Conservation (phyloP, 30 jellyfish, hydroid and myxozoan genomes). For the Pelagia noctiluca region DNA sequence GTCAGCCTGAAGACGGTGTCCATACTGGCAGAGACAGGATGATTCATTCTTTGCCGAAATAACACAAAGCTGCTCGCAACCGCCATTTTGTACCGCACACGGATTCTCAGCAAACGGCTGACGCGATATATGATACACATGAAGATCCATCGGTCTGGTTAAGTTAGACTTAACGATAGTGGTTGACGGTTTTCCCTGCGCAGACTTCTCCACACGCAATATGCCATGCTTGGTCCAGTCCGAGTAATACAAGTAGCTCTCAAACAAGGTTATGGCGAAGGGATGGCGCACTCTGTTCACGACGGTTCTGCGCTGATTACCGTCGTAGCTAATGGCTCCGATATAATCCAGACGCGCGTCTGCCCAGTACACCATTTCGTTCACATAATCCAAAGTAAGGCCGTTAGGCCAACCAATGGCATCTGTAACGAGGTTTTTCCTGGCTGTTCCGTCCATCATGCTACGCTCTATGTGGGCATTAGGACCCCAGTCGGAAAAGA, state of each 20-base stretch:
- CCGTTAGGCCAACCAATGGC: conserved; percentile 98
- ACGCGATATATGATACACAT: conserved; percentile 72
- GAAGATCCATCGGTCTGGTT: conserved; percentile 96
- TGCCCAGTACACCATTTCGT: conserved; percentile 82
- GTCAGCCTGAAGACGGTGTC: conserved; percentile 51
- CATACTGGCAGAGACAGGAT: conserved; percentile 80
- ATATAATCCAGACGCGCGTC: conserved; percentile 98
- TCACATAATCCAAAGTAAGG: conserved; percentile 83
- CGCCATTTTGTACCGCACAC: conserved; percentile 55
- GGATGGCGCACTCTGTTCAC: conserved; percentile 91
- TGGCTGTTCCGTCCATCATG: conserved; percentile 89
- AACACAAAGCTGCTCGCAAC: conserved; percentile 93
- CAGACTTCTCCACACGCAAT: conserved; percentile 57
- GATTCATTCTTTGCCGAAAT: conserved; percentile 49
- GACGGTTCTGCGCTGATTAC: conserved; percentile 68
- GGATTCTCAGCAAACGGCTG: conserved; percentile 84
- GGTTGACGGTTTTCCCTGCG: conserved; percentile 1
- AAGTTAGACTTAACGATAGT: conserved; percentile 56
- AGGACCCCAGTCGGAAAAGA: conserved; percentile 97
- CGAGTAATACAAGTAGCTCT: conserved; percentile 77
- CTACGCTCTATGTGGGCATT: conserved; percentile 90
- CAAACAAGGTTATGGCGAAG: conserved; percentile 83
- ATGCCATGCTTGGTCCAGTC: conserved; percentile 93
- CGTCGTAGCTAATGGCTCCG: conserved; percentile 82
- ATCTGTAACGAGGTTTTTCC: conserved; percentile 67